Conservation (phyloP, 2,888 invertebrate genomes). For the Mimachlamys varia region DNA sequence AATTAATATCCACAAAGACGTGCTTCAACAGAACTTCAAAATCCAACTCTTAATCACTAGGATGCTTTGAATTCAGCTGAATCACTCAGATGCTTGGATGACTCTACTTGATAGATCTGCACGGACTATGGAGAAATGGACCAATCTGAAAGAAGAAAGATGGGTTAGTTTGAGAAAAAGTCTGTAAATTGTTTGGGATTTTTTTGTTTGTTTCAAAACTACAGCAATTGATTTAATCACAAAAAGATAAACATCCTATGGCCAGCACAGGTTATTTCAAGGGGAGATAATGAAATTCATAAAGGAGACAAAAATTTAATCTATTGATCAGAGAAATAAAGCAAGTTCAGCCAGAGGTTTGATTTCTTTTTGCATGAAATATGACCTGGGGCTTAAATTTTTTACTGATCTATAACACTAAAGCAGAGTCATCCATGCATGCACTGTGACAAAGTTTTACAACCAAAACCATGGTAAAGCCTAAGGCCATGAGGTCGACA, state of each 20-base stretch:
- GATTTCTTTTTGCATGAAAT: neutral
- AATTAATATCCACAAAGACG: neutral
- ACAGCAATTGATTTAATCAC: neutral
- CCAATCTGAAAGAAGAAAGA: conserved; percentile 29
- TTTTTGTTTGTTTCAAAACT: neutral
- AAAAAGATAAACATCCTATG: too few relatives aligned
- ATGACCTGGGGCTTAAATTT: conserved; percentile 14
- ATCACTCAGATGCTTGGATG: conserved; percentile 31
- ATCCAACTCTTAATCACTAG: conserved; percentile 14
- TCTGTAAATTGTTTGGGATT: neutral
- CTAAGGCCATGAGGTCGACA: neutral
- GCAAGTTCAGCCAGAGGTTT: neutral
- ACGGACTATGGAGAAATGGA: neutral
- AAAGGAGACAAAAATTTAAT: neutral
- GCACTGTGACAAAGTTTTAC: neutral
- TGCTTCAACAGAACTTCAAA: neutral
- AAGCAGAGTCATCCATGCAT: conserved; percentile 34
- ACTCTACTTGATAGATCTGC: conserved; percentile 25
- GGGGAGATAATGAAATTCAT: neutral
- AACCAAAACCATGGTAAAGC: neutral
- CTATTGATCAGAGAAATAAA: neutral
- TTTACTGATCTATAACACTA: neutral
- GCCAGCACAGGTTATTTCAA: neutral
- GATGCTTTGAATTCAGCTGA: conserved; percentile 22
- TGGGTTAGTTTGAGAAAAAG: conserved; percentile 28